Conservation (phyloP, 2,888 invertebrate genomes). For the Acleris literana region DNA sequence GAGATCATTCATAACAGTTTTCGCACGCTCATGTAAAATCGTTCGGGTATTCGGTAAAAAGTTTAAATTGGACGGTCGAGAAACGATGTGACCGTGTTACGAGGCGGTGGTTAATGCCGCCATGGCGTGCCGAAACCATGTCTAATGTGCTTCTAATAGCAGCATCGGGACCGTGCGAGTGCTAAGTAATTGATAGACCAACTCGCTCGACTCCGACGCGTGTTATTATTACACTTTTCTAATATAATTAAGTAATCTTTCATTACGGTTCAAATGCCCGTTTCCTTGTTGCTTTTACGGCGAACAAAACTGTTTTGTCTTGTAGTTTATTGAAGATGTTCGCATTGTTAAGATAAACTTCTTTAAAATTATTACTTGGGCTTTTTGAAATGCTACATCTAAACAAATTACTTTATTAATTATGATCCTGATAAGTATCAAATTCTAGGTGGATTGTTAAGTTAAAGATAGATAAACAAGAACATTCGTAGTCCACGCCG, state of each 20-base stretch:
- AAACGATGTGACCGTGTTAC: conserved; percentile 81
- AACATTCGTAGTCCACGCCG: background rate
- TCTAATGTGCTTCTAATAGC: conserved; percentile 80
- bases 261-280: background rate
- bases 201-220: conserved; percentile 45
- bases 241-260: conserved; percentile 23
- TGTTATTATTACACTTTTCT: conserved; percentile 26
- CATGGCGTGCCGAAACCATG: conserved; percentile 75
- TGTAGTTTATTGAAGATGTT: background rate
- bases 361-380: too few species aligned
- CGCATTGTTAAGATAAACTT: too few species aligned
- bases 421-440: background rate
- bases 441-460: background rate
- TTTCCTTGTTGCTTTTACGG: conserved; percentile 1
- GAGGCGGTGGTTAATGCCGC: conserved; percentile 68
- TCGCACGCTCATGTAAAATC: conserved; percentile 70
- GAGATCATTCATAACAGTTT: conserved; percentile 57
- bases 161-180: conserved; percentile 68
- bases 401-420: background rate
- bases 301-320: background rate
- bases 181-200: conserved; percentile 79
- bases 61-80: conserved; percentile 71
- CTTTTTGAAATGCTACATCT: background rate
- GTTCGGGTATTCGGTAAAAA: conserved; percentile 63
- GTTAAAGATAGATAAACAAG: background rate